Percentiles rank a stretch among this genome's conserved stretches.
Conservation (phyloP, 2,888 invertebrate species). For the Andricus quercusramuli region DNA sequence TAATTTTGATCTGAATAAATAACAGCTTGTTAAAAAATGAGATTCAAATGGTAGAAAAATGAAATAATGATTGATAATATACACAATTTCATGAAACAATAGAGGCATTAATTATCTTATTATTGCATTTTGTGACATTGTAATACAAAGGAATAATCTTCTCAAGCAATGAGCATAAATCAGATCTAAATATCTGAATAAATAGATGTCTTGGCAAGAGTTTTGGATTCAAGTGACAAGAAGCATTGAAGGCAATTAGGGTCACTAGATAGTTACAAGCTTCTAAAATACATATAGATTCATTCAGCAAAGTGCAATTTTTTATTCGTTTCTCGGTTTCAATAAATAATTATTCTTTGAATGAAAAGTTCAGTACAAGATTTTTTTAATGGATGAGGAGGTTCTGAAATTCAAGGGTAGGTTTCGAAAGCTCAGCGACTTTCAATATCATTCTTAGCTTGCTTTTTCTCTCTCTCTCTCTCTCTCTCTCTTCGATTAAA, state of each 20-base stretch:
- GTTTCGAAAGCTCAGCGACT: no score
- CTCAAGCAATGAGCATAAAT: not conserved
- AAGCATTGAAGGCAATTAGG: not conserved
- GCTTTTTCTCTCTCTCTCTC: no score
- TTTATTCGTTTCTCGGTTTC: not conserved
- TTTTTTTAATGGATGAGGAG: no score
- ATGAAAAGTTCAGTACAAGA: not conserved
- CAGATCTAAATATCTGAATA: slow-evolving; percentile 2
- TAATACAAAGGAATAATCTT: not conserved
- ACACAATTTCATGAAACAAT: not conserved
- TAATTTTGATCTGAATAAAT: no score
- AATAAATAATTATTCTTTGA: not conserved
- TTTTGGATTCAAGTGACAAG: not conserved
- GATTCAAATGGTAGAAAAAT: no score
- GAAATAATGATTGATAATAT: no score
- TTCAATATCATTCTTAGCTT: no score
- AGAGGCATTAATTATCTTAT: not conserved
- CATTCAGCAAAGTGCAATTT: not conserved
- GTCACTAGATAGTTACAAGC: not conserved
- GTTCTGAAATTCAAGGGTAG: no score
- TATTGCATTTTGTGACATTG: not conserved
- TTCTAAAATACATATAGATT: not conserved
- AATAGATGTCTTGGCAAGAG: slow-evolving; percentile 11
- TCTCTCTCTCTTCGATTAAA: no score
- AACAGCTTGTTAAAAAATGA: no score